Percentiles rank a stretch among this genome's conserved stretches.
These are phyloP conservation scores for Anas platyrhynchos DNA, from an alignment of 2,113 vertebrate genomes.

Conservation along the genomic window DNA sequence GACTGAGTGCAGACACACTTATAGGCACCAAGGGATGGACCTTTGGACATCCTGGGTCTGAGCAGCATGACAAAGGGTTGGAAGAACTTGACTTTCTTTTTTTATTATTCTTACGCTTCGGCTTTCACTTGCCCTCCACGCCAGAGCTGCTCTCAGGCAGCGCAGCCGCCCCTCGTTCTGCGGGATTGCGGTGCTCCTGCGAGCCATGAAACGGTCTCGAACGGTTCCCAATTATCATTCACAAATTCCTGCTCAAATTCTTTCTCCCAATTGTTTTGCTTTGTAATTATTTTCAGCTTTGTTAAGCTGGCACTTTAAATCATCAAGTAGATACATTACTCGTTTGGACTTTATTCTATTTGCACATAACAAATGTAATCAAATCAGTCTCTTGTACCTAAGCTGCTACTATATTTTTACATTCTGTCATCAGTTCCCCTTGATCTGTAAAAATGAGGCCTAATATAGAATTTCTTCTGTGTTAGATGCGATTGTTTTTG, in stretches of 20 bases:
- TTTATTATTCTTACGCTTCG: background rate
- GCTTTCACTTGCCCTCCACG: background rate
- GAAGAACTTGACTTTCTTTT: background rate
- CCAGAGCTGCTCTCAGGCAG: background rate
- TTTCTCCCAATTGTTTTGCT: constrained; percentile 62
- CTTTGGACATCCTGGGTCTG: background rate
- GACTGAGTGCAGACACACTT: background rate
- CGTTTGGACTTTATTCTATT: constrained; percentile 67
- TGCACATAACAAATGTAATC: constrained; percentile 74
- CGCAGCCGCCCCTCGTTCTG: background rate
- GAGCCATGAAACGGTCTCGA: constrained; percentile 7
- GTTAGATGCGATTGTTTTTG: constrained; percentile 37
- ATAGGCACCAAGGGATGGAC: background rate
- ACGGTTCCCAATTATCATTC: constrained; percentile 41
- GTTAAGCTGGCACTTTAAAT: constrained; percentile 65
- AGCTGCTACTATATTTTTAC: constrained; percentile 71
- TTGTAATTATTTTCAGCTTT: constrained; percentile 73
- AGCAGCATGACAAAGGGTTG: too few species aligned
- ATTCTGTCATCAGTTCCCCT: constrained; percentile 67
- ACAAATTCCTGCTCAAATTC: constrained; percentile 42
- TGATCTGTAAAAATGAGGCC: constrained; percentile 67
- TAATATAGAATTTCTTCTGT: constrained; percentile 64
- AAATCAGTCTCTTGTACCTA: constrained; percentile 68
- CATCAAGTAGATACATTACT: constrained; percentile 68
- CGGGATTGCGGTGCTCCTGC: background rate